A percentile compares a stretch with the other conserved stretches of the same genome.
Evolutionary conservation across 2,797 vertebrate genomes (phyloP).

Genomic region (Amazona ochrocephala): DNA sequence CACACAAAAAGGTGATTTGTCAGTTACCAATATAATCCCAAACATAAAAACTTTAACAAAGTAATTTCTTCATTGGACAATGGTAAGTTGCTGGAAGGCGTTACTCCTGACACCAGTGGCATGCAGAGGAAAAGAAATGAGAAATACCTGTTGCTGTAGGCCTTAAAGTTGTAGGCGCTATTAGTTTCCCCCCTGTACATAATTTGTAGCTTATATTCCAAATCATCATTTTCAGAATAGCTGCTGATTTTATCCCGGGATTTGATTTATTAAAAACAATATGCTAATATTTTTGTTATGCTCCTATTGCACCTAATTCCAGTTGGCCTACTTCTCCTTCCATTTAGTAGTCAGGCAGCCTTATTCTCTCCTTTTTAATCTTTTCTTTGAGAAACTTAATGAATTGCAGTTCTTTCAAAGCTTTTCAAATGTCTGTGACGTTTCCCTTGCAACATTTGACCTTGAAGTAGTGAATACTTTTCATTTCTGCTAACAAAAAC

Average conservation of each 20-base stretch:
- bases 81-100: background rate
- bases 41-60: background rate
- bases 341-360: background rate
- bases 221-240: background rate
- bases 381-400: background rate
- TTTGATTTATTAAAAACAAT: background rate
- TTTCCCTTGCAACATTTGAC: slow-evolving; percentile 1
- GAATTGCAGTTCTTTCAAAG: background rate
- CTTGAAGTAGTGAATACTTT: background rate
- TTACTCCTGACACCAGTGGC: background rate
- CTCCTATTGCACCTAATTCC: background rate
- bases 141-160: background rate
- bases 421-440: background rate
- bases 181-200: background rate
- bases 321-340: background rate
- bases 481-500: background rate
- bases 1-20: background rate
- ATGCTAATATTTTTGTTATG: background rate
- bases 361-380: background rate
- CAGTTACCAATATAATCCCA: background rate
- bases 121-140: background rate
- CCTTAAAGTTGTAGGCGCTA: background rate
- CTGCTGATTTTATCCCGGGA: background rate
- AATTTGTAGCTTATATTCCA: background rate
- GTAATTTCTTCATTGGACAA: background rate